Conservation (phyloP, 2,797 vertebrate genomes). For the Microctenopoma lineatum region DNA sequence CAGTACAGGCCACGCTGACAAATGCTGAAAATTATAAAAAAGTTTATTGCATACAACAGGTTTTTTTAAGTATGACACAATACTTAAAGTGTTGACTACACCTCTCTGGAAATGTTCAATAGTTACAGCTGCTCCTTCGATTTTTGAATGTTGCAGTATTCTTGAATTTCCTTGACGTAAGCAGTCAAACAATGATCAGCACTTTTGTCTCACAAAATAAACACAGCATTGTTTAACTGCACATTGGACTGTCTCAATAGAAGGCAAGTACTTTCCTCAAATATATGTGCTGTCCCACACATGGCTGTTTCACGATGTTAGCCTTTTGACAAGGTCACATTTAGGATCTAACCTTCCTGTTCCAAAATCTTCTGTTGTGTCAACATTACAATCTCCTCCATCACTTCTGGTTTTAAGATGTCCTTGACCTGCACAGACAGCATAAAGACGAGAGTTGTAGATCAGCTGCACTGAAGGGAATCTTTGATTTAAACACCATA, state of each 20-base stretch:
- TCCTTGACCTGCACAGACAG: slow-evolving; percentile 91
- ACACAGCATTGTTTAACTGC: background rate
- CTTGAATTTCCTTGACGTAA: background rate
- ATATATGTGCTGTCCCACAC: slow-evolving; percentile 1
- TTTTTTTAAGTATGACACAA: slow-evolving; percentile 28
- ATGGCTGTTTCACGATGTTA: slow-evolving; percentile 25
- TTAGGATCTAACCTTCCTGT: slow-evolving; percentile 86
- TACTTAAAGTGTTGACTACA: slow-evolving; percentile 26
- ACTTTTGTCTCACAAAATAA: slow-evolving; percentile 13
- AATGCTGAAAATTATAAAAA: slow-evolving; percentile 37
- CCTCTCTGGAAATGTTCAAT: background rate
- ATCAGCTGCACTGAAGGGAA: background rate
- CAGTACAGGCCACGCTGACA: slow-evolving; percentile 23
- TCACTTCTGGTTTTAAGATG: slow-evolving; percentile 93
- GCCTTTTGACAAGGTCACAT: slow-evolving; percentile 6
- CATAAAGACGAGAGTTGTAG: background rate
- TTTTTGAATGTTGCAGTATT: slow-evolving; percentile 18
- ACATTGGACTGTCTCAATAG: slow-evolving; percentile 3
- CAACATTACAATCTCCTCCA: slow-evolving; percentile 93
- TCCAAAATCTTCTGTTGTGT: slow-evolving; percentile 92
- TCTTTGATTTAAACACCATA: background rate
- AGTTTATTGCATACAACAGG: slow-evolving; percentile 51
- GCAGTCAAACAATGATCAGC: background rate
- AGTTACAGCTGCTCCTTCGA: slow-evolving; percentile 9
- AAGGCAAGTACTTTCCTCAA: background rate